phyloP scores from a whole-genome alignment of 2,113 vertebrate genomes.

The Daubentonia madagascariensis region DNA sequence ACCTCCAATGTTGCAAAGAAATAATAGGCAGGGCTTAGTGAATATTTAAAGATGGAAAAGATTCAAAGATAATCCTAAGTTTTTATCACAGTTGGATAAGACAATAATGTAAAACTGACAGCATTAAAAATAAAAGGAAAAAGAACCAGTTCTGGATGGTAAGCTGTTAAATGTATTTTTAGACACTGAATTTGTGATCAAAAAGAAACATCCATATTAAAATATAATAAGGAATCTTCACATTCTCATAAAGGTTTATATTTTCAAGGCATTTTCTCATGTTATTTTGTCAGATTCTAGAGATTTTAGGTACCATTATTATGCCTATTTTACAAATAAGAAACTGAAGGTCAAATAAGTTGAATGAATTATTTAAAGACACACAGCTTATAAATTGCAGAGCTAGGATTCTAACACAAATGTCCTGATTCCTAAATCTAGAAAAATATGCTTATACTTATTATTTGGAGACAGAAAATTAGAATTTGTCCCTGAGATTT shows the following conservation, averaged over 20 bases:
- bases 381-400: background rate
- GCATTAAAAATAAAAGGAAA: background rate
- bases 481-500: background rate
- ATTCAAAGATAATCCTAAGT: background rate
- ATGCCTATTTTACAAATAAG: background rate
- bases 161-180: background rate
- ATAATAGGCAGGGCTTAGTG: background rate
- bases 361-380: slow-evolving; percentile 23
- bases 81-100: background rate
- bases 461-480: background rate
- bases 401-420: slow-evolving; percentile 13
- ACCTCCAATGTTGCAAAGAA: background rate
- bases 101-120: background rate
- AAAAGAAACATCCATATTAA: slow-evolving; percentile 24
- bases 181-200: background rate
- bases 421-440: background rate
- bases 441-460: background rate
- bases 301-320: background rate
- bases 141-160: background rate
- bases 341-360: slow-evolving; percentile 37
- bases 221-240: background rate
- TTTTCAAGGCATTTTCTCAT: slow-evolving; percentile 27
- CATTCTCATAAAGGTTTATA: background rate
- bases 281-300: background rate
- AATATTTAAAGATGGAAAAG: background rate